Conservation (phyloP, 2,113 vertebrate genomes). For the Cariama cristata region DNA sequence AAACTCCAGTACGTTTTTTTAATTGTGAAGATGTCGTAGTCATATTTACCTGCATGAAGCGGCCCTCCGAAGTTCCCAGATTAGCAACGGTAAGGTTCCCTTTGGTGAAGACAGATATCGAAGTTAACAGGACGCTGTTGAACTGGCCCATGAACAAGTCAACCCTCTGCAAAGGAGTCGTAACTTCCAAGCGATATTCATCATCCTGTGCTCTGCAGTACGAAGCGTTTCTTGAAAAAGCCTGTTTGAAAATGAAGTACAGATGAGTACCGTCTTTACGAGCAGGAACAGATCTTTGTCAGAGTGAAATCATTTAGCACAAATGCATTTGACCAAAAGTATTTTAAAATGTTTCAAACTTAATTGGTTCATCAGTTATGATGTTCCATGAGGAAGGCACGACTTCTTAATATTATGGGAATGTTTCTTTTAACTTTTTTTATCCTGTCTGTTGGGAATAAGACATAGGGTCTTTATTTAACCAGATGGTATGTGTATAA, state of each 20-base stretch:
- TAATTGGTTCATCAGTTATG: constrained; percentile 56
- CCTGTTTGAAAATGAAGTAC: constrained; percentile 80
- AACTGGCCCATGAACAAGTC: constrained; percentile 92
- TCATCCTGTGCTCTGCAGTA: constrained; percentile 87
- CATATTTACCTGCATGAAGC: constrained; percentile 90
- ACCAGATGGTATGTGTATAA: neutral
- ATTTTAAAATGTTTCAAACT: constrained; percentile 53
- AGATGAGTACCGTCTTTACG: constrained; percentile 17
- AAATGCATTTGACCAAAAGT: constrained; percentile 52
- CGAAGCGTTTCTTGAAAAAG: constrained; percentile 84
- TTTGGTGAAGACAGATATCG: constrained; percentile 85
- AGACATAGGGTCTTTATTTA: neutral
- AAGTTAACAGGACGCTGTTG: constrained; percentile 88
- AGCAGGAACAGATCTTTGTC: constrained; percentile 43
- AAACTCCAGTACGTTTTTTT: neutral
- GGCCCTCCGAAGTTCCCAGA: constrained; percentile 89
- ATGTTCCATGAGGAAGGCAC: neutral
- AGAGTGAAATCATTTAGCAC: constrained; percentile 56
- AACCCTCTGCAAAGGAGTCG: constrained; percentile 86
- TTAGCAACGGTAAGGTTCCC: constrained; percentile 88
- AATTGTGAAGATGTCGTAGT: neutral
- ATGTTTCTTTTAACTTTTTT: neutral
- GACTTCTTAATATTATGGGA: neutral
- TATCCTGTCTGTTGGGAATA: neutral
- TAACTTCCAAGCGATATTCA: constrained; percentile 91